Evolutionary conservation across 2,888 invertebrate genomes (phyloP).

Genomic region (Nymphalis urticae): DNA sequence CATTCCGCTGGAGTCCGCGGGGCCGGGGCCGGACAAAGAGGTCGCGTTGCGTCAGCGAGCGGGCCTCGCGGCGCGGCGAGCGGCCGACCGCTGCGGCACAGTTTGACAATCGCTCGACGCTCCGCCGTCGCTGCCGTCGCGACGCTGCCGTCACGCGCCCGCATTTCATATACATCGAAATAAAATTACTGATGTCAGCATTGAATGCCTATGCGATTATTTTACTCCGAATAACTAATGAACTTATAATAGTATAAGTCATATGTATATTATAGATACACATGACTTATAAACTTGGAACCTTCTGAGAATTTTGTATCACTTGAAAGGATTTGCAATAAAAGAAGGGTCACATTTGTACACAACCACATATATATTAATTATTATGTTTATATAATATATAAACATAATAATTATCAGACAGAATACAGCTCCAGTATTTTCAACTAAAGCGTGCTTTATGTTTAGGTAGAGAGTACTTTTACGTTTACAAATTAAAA

Average conservation of each 20-base stretch:
- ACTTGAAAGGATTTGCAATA: not conserved
- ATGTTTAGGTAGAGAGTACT: not conserved
- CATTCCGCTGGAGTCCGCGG: conserved; percentile 57
- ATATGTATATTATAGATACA: too few species aligned
- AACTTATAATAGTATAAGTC: conserved; percentile 1
- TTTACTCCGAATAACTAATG: conserved; percentile 14
- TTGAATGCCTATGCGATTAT: conserved; percentile 60
- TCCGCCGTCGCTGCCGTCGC: conserved; percentile 37
- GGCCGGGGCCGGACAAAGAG: conserved; percentile 74
- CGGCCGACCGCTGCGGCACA: conserved; percentile 30
- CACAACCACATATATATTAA: too few species aligned
- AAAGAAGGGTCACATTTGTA: too few species aligned
- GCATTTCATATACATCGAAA: conserved; percentile 64
- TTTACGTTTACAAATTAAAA: not conserved
- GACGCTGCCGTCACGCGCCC: conserved; percentile 47
- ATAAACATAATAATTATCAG: too few species aligned
- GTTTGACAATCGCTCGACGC: conserved; percentile 35
- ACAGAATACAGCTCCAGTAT: too few species aligned
- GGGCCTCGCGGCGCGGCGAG: conserved; percentile 40
- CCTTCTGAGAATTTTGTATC: not conserved
- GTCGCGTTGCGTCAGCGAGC: conserved; percentile 77
- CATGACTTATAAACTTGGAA: not conserved
- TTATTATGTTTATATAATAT: too few species aligned
- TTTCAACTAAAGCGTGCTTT: not conserved
- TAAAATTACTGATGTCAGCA: conserved; percentile 61